Evolutionary conservation across 53 echinoderm and acorn worm genomes (phyloP).

Genomic region (Henricia sp.): DNA sequence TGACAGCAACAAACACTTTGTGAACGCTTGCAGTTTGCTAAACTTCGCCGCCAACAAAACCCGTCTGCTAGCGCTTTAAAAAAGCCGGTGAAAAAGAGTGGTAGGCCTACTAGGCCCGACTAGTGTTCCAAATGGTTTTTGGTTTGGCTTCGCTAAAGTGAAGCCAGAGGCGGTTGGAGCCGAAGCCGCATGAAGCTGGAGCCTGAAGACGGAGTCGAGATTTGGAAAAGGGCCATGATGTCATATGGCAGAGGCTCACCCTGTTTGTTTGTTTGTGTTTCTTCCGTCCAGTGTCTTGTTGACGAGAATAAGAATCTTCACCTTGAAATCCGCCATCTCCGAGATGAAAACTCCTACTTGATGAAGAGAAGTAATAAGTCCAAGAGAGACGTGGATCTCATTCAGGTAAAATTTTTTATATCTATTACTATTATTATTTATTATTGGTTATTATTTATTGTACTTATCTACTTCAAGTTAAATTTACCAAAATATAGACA

Average conservation of each 20-base stretch:
- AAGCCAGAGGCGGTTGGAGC: neutral
- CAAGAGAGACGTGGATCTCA: constrained; percentile 75
- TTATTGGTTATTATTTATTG: neutral
- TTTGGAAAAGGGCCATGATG: too few relatives aligned
- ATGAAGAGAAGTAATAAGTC: constrained; percentile 73
- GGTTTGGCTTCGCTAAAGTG: neutral
- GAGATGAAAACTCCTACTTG: constrained; percentile 75
- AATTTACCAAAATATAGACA: too few relatives aligned
- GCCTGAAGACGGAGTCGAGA: too few relatives aligned
- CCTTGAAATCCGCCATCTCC: constrained; percentile 71
- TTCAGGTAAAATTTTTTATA: constrained; percentile 67
- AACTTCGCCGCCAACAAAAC: too few relatives aligned
- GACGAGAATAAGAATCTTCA: constrained; percentile 79
- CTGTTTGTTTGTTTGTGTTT: neutral
- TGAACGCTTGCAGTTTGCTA: too few relatives aligned
- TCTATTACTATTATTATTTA: neutral
- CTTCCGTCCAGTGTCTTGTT: constrained; percentile 63
- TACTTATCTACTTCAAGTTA: neutral
- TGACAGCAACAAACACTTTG: too few relatives aligned
- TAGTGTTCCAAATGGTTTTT: neutral
- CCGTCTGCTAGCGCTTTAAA: too few relatives aligned
- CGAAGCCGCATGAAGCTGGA: too few relatives aligned
- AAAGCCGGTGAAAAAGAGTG: too few relatives aligned
- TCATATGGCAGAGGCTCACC: neutral
- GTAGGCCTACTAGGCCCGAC: too few relatives aligned